A percentile compares a stretch with the other conserved stretches of the same genome.
phyloP scores from a whole-genome alignment of 1,140 invertebrate species.

The Drosophila repletoides region DNA sequence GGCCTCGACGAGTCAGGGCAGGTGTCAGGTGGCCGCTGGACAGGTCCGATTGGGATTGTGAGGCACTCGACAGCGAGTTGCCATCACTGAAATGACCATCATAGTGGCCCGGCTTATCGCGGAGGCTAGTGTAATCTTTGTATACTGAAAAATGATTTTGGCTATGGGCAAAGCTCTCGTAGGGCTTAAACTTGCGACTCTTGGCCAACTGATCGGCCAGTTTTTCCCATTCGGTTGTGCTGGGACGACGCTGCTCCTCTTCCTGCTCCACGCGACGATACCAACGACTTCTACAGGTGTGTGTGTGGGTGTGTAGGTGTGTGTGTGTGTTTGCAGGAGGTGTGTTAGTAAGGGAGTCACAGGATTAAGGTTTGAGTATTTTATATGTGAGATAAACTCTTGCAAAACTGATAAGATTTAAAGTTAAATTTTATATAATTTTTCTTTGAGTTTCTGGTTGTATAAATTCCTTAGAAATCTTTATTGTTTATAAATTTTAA shows the following conservation, averaged over 20 bases:
- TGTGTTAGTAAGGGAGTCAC: conserved; percentile 17
- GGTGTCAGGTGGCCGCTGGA: conserved; percentile 69
- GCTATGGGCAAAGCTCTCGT: conserved; percentile 59
- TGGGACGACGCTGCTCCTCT: conserved; percentile 51
- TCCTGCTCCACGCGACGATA: conserved; percentile 20
- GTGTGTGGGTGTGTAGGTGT: conserved; percentile 17
- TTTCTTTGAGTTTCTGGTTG: too few species aligned
- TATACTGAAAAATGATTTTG: conserved; percentile 68
- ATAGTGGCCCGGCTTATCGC: conserved; percentile 55
- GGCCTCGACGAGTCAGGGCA: conserved; percentile 39
- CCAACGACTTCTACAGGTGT: conserved; percentile 25
- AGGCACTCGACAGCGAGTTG: conserved; percentile 59
- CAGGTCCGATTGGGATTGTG: conserved; percentile 59
- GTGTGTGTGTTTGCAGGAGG: conserved; percentile 1
- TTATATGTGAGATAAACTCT: conserved; percentile 6
- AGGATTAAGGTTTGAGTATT: not conserved
- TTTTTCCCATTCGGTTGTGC: conserved; percentile 76
- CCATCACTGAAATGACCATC: conserved; percentile 67
- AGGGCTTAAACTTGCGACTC: conserved; percentile 63
- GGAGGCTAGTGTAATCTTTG: conserved; percentile 64
- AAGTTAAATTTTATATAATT: too few species aligned
- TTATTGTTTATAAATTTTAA: too few species aligned
- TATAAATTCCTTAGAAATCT: too few species aligned
- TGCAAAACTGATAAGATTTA: not conserved
- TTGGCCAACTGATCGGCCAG: conserved; percentile 71